These are phyloP conservation scores for Leptinotarsa juncta DNA, from an alignment of 2,888 invertebrate genomes.

Conservation along the genomic window DNA sequence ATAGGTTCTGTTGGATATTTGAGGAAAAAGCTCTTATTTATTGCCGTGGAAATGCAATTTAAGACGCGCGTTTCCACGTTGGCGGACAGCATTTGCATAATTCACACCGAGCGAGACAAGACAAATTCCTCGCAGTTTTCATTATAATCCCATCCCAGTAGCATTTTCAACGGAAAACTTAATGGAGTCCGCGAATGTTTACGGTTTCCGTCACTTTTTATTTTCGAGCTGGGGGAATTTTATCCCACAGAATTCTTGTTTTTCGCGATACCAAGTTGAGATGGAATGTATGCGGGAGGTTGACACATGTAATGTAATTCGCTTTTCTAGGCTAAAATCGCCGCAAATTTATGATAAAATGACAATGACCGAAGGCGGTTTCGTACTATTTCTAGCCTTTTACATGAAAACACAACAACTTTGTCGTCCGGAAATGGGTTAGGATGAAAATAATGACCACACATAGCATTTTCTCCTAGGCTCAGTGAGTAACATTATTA, in stretches of 20 bases:
- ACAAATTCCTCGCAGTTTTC: constrained; percentile 64
- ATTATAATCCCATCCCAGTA: constrained; percentile 61
- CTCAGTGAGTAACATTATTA: too few relatives aligned
- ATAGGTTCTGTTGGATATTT: constrained; percentile 45
- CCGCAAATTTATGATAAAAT: not conserved
- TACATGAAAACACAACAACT: not conserved
- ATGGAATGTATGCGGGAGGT: not conserved
- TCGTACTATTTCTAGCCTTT: not conserved
- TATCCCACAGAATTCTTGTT: constrained; percentile 24
- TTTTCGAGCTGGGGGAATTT: constrained; percentile 33
- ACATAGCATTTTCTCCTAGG: too few relatives aligned
- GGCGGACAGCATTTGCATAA: constrained; percentile 63
- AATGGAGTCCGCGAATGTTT: constrained; percentile 61
- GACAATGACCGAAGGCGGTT: not conserved
- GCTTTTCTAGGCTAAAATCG: not conserved
- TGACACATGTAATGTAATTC: constrained; percentile 6
- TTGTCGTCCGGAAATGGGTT: not conserved
- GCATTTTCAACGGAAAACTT: constrained; percentile 59
- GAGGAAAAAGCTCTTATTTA: constrained; percentile 58
- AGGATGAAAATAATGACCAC: not conserved
- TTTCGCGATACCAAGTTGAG: not conserved
- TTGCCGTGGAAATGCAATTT: constrained; percentile 62
- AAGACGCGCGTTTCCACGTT: constrained; percentile 62
- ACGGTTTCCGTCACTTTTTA: constrained; percentile 58
- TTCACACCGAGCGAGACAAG: constrained; percentile 62